Conservation (phyloP, 1,140 invertebrate species). For the Drosophila tristis region DNA sequence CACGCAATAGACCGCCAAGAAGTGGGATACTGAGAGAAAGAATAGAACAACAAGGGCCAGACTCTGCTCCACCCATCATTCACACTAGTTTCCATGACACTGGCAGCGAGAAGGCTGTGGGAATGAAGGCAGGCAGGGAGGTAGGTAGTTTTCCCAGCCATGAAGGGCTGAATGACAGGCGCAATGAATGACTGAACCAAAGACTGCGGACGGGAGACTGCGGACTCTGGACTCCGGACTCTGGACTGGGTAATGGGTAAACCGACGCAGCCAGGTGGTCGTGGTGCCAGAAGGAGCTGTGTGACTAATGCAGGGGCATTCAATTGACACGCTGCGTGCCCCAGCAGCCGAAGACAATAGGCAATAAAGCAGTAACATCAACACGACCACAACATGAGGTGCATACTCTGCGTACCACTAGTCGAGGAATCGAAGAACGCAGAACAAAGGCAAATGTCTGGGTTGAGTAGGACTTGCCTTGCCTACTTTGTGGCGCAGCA, state of each 20-base stretch:
- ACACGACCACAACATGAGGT: not conserved
- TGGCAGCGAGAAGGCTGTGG: too few relatives aligned
- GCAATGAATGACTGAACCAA: conserved; percentile 42
- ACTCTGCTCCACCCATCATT: conserved; percentile 17
- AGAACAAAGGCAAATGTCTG: not conserved
- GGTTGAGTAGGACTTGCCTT: conserved; percentile 14
- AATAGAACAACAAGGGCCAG: conserved; percentile 29
- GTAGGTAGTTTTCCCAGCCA: conserved; percentile 36
- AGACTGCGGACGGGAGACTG: conserved; percentile 14
- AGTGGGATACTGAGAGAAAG: conserved; percentile 25
- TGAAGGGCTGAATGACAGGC: conserved; percentile 51
- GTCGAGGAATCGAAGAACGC: not conserved
- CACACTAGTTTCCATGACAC: conserved; percentile 35
- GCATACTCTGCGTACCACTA: not conserved
- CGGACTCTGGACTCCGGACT: not conserved
- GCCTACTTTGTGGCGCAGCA: conserved; percentile 22
- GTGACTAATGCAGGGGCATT: conserved; percentile 57
- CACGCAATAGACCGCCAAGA: conserved; percentile 40
- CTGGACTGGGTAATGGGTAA: conserved; percentile 31
- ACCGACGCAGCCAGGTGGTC: conserved; percentile 3
- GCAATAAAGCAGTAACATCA: conserved; percentile 28
- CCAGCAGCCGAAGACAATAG: conserved; percentile 28
- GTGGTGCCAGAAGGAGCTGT: conserved; percentile 17
- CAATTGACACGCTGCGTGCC: conserved; percentile 41
- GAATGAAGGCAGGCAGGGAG: not conserved